Conservation (phyloP, 2,888 invertebrate species). For the Drosophila aldrichi region DNA sequence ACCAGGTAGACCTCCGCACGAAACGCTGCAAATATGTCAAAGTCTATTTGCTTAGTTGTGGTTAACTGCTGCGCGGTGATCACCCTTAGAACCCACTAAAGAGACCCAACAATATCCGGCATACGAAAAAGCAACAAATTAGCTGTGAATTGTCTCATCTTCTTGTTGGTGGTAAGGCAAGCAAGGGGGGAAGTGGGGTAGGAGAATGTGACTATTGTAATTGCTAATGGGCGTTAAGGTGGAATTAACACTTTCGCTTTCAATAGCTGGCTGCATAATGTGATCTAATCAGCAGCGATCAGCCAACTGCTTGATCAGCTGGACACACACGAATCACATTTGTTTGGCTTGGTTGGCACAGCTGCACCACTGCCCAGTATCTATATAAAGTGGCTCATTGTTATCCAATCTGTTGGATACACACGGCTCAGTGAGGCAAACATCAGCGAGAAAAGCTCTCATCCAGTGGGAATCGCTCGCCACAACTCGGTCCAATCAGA, state of each 20-base stretch:
- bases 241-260: constrained; percentile 78
- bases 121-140: neutral
- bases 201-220: constrained; percentile 40
- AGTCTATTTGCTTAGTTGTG: constrained; percentile 50
- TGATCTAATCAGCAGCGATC: constrained; percentile 23
- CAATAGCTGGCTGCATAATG: constrained; percentile 13
- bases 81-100: constrained; percentile 24
- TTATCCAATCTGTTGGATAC: neutral
- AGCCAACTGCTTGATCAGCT: constrained; percentile 30
- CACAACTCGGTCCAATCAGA: neutral
- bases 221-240: constrained; percentile 49
- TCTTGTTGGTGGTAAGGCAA: neutral
- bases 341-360: constrained; percentile 19
- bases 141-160: constrained; percentile 19
- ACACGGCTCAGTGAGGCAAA: constrained; percentile 1
- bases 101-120: constrained; percentile 17
- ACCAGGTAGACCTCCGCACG: constrained; percentile 16
- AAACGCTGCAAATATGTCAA: constrained; percentile 52
- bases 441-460: constrained; percentile 1
- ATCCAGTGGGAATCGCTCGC: neutral
- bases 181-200: no score
- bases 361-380: constrained; percentile 19
- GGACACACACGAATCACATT: constrained; percentile 4
- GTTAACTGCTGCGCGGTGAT: constrained; percentile 15
- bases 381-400: constrained; percentile 14